Percentiles rank a stretch among this genome's conserved stretches.
phyloP scores from a whole-genome alignment of 2,797 vertebrate species.

The Lepus oiostolus region DNA sequence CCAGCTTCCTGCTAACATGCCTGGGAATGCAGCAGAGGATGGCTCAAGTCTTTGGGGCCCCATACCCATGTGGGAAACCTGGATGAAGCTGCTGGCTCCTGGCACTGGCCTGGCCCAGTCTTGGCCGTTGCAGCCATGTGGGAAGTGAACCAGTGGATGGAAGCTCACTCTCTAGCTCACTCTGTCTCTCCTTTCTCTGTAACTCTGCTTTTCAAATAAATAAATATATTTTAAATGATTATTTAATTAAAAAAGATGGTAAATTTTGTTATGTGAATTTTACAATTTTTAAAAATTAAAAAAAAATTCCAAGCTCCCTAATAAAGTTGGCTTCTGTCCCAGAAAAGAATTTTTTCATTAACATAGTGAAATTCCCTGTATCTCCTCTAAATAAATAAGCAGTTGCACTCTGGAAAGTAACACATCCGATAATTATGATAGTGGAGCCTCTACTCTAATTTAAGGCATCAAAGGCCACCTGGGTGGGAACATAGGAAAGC shows the following conservation, averaged over 20 bases:
- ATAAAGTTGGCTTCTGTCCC: neutral
- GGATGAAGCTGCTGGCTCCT: too few relatives aligned
- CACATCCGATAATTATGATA: neutral
- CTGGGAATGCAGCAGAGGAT: too few relatives aligned
- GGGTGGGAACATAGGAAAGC: neutral
- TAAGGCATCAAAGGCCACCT: conserved; percentile 6
- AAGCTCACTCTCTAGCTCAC: too few relatives aligned
- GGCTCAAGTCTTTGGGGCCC: too few relatives aligned
- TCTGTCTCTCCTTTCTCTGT: too few relatives aligned
- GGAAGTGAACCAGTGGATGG: too few relatives aligned
- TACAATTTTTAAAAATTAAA: neutral
- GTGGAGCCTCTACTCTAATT: neutral
- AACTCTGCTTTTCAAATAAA: too few relatives aligned
- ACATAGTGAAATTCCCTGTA: neutral
- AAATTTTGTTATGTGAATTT: neutral
- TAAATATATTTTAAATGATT: too few relatives aligned
- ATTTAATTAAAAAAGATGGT: neutral
- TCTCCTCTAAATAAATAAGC: conserved; percentile 42
- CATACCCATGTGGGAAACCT: too few relatives aligned
- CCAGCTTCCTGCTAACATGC: too few relatives aligned
- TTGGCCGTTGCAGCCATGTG: too few relatives aligned
- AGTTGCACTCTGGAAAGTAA: neutral
- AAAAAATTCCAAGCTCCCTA: neutral
- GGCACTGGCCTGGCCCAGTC: too few relatives aligned
- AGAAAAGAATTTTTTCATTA: conserved; percentile 33